These are phyloP conservation scores for Fistularia tabacaria DNA, from an alignment of 2,797 vertebrate species.

Conservation along the genomic window DNA sequence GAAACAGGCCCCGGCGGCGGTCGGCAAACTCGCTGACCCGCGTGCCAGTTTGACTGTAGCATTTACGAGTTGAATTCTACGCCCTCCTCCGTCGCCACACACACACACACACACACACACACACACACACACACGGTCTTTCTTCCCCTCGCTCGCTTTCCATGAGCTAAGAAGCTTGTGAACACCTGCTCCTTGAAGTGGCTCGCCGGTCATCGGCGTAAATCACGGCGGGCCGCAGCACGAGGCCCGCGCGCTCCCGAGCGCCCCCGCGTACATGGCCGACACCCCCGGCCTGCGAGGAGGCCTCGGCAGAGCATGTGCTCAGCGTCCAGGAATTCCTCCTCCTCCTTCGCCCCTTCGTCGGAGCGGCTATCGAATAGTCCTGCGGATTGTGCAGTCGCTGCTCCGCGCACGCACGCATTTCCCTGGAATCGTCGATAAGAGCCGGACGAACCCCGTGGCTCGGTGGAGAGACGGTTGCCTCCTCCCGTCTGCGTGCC, in stretches of 20 bases:
- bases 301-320: conserved; percentile 54
- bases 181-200: conserved; percentile 74
- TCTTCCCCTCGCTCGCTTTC: conserved; percentile 55
- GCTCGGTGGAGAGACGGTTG: too few species aligned
- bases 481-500: too few species aligned
- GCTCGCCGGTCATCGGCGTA: conserved; percentile 63
- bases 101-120: conserved; percentile 21
- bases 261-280: conserved; percentile 40
- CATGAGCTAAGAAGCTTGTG: conserved; percentile 62
- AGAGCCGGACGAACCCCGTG: too few species aligned
- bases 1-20: conserved; percentile 59
- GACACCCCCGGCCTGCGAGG: conserved; percentile 45
- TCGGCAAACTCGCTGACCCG: conserved; percentile 63
- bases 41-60: conserved; percentile 60
- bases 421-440: too few species aligned
- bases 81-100: conserved; percentile 21
- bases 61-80: conserved; percentile 60
- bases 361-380: too few species aligned
- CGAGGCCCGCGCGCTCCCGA: conserved; percentile 17
- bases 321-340: conserved; percentile 62
- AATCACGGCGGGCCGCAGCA: conserved; percentile 50
- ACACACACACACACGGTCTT: conserved; percentile 12
- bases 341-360: conserved; percentile 42
- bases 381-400: too few species aligned
- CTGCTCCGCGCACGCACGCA: too few species aligned